These are phyloP conservation scores for Ia io DNA, from an alignment of 2,113 vertebrate genomes.

Conservation along the genomic window DNA sequence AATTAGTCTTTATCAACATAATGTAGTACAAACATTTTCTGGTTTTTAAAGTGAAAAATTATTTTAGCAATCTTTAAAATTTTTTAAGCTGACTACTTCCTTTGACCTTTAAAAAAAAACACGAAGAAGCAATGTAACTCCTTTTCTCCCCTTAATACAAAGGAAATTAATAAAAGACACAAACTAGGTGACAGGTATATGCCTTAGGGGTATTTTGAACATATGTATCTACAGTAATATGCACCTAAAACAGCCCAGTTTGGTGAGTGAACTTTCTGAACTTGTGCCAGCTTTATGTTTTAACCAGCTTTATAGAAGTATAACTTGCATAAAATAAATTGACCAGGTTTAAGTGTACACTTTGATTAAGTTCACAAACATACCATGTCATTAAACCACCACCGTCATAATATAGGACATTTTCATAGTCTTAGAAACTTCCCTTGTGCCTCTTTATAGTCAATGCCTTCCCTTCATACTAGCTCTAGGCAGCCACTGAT, in stretches of 20 bases:
- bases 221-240: not conserved
- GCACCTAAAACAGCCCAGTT: not conserved
- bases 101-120: not conserved
- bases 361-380: not conserved
- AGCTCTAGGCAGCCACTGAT: not conserved
- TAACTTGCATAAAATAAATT: not conserved
- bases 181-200: not conserved
- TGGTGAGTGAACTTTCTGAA: not conserved
- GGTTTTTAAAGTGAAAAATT: slow-evolving; percentile 10
- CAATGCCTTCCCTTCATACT: not conserved
- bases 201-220: not conserved
- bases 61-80: not conserved
- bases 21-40: not conserved
- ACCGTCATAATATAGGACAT: not conserved
- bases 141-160: not conserved
- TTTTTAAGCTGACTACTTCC: not conserved
- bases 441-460: not conserved
- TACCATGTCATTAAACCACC: not conserved
- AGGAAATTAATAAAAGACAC: not conserved
- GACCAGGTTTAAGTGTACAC: not conserved
- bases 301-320: not conserved
- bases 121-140: not conserved
- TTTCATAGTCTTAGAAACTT: not conserved
- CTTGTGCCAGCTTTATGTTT: not conserved
- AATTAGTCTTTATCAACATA: not conserved